A percentile compares a stretch with the other conserved stretches of the same genome.
phyloP scores from a whole-genome alignment of 2,888 invertebrate genomes.

The Dryomyza anilis region DNA sequence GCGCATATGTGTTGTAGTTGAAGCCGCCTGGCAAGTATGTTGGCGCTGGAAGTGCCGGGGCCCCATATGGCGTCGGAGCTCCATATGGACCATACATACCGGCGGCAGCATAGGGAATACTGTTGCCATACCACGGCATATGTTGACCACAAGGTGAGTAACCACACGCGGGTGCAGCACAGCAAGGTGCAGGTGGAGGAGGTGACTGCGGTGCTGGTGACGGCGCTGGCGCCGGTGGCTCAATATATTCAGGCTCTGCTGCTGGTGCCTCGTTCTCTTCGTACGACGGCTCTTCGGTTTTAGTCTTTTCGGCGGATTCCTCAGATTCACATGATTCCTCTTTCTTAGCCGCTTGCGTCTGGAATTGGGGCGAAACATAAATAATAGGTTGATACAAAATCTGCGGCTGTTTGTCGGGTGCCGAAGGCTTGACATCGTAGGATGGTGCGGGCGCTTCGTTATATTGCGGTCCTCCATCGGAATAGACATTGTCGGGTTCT shows the following conservation, averaged over 20 bases:
- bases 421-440: not conserved
- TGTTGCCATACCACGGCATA: not conserved
- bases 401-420: conserved; percentile 34
- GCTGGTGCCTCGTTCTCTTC: not conserved
- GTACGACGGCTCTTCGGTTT: not conserved
- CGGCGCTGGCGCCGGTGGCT: not conserved
- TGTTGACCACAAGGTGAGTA: not conserved
- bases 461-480: too few relatives aligned
- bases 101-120: not conserved
- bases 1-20: not conserved
- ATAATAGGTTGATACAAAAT: conserved; percentile 53
- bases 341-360: conserved; percentile 12
- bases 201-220: not conserved
- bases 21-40: not conserved
- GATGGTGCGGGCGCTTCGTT: not conserved
- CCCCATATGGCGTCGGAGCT: not conserved
- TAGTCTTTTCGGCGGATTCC: not conserved
- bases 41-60: not conserved
- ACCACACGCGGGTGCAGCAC: not conserved
- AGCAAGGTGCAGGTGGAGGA: not conserved
- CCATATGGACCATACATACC: not conserved
- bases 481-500: too few relatives aligned
- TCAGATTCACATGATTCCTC: not conserved
- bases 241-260: not conserved
- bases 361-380: conserved; percentile 41